Evolutionary conservation across 2,888 invertebrate species (phyloP).

Genomic region (Onchidella celtica): DNA sequence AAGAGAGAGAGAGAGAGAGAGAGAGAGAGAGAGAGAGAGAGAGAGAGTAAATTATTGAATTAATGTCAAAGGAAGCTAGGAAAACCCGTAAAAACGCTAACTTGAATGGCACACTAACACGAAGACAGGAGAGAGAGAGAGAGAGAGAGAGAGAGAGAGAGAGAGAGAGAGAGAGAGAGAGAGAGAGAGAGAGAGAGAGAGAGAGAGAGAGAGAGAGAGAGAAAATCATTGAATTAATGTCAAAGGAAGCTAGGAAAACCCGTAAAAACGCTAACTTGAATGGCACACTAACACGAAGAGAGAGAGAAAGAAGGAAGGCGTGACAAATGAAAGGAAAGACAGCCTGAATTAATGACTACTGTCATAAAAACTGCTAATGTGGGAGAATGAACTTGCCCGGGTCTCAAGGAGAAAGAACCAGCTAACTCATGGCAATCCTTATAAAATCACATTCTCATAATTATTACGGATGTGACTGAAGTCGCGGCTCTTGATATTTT

Average conservation of each 20-base stretch:
- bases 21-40: not conserved
- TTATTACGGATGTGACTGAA: too few species aligned
- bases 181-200: not conserved
- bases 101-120: not conserved
- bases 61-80: slow-evolving; percentile 21
- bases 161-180: not conserved
- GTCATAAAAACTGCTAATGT: too few species aligned
- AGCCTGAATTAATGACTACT: too few species aligned
- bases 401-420: too few species aligned
- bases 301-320: slow-evolving; percentile 35
- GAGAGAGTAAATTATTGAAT: not conserved
- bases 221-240: not conserved
- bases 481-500: too few species aligned
- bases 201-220: slow-evolving; percentile 34
- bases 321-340: not conserved
- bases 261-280: too few species aligned
- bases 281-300: slow-evolving; percentile 18
- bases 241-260: too few species aligned
- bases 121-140: not conserved
- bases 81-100: too few species aligned
- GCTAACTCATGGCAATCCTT: too few species aligned
- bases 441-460: too few species aligned
- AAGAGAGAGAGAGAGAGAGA: not conserved
- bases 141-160: slow-evolving; percentile 23
- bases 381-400: too few species aligned